phyloP scores from a whole-genome alignment of 2,797 vertebrate species.

The Sparus aurata region DNA sequence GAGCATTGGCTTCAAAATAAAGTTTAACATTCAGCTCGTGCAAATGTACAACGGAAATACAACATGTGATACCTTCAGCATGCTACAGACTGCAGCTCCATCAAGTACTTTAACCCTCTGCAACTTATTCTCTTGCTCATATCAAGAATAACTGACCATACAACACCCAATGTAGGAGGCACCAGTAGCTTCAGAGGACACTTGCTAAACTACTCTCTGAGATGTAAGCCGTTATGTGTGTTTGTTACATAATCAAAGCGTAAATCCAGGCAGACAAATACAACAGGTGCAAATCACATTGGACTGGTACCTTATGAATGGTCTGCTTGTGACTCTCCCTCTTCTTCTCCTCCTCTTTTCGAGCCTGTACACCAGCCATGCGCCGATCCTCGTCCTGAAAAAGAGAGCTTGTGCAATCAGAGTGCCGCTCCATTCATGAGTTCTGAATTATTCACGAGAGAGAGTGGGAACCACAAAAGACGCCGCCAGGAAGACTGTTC shows the following conservation, averaged over 20 bases:
- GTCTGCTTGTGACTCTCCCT: slow-evolving; percentile 95
- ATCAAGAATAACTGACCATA: slow-evolving; percentile 4
- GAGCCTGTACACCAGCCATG: slow-evolving; percentile 92
- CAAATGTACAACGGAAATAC: not conserved
- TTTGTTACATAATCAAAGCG: slow-evolving; percentile 8
- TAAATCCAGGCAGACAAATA: slow-evolving; percentile 43
- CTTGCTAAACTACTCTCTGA: slow-evolving; percentile 10
- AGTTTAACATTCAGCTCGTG: not conserved
- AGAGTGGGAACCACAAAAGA: slow-evolving; percentile 60
- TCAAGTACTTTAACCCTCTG: slow-evolving; percentile 3
- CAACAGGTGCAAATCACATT: slow-evolving; percentile 19
- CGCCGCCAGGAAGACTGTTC: slow-evolving; percentile 33
- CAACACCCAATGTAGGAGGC: not conserved
- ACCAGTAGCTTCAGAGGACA: slow-evolving; percentile 2
- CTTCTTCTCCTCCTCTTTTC: slow-evolving; percentile 98
- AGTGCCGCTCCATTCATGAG: slow-evolving; percentile 70
- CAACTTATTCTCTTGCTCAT: not conserved
- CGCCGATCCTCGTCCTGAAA: slow-evolving; percentile 98
- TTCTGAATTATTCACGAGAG: slow-evolving; percentile 70
- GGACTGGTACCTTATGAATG: slow-evolving; percentile 92
- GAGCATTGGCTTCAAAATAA: not conserved
- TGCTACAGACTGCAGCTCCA: not conserved
- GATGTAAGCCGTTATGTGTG: not conserved
- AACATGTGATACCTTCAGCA: not conserved
- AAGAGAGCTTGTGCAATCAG: slow-evolving; percentile 71